phyloP scores from a whole-genome alignment of 2,888 invertebrate species.

The Erannis defoliaria region DNA sequence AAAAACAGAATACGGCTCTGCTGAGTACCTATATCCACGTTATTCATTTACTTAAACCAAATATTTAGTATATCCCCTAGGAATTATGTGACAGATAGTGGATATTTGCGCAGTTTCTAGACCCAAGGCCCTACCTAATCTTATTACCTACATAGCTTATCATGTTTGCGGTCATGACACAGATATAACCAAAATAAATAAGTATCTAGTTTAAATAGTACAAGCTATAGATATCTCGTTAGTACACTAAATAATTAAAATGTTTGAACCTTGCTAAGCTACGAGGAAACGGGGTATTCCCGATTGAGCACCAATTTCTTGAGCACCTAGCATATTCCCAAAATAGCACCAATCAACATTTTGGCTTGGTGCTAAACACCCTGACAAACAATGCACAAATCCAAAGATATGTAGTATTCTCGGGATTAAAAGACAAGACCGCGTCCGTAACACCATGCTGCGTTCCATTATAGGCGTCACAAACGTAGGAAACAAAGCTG shows the following conservation, averaged over 20 bases:
- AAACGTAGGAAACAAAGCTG: no score
- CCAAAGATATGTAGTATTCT: no score
- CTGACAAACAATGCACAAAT: no score
- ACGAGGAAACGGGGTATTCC: no score
- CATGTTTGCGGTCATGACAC: conserved; percentile 8
- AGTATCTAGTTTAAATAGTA: not conserved
- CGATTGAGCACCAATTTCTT: no score
- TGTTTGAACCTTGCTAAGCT: no score
- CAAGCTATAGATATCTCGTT: not conserved
- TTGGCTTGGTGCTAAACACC: no score
- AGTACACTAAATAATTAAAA: not conserved
- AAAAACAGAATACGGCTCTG: not conserved
- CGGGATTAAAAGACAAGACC: no score
- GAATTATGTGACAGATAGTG: conserved; percentile 11
- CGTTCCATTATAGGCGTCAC: no score
- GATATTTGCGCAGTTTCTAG: conserved; percentile 10
- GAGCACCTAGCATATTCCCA: no score
- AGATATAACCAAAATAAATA: conserved; percentile 2
- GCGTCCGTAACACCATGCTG: no score
- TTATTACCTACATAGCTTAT: conserved; percentile 16
- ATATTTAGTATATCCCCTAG: conserved; percentile 10
- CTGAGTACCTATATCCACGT: not conserved
- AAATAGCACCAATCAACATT: no score
- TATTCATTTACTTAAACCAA: conserved; percentile 6
- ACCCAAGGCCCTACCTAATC: conserved; percentile 11